Conservation (phyloP, 1,140 invertebrate species). For the Planococcus citri region DNA sequence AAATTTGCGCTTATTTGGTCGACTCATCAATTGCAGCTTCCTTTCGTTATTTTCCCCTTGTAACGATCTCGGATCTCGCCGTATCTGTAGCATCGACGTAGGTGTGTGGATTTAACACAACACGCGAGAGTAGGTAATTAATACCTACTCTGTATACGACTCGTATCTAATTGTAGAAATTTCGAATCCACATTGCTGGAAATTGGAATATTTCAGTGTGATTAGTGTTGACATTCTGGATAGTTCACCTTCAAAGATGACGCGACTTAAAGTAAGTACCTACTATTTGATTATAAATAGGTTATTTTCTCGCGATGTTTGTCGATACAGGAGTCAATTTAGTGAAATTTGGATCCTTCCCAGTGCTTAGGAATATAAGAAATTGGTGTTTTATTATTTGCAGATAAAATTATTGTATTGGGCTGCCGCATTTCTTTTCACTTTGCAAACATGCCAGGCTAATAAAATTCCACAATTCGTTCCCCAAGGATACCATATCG, state of each 20-base stretch:
- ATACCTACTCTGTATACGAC: neutral
- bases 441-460: neutral
- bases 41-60: conserved; percentile 2
- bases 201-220: neutral
- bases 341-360: too few relatives aligned
- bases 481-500: neutral
- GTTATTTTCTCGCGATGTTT: too few relatives aligned
- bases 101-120: neutral
- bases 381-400: too few relatives aligned
- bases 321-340: too few relatives aligned
- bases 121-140: too few relatives aligned
- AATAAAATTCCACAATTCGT: conserved; percentile 10
- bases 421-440: neutral
- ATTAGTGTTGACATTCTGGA: neutral
- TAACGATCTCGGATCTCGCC: neutral
- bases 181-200: neutral
- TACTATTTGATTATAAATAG: neutral
- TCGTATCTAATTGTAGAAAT: neutral
- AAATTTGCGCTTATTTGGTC: neutral
- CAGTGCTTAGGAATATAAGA: too few relatives aligned
- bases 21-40: neutral
- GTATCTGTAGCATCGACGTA: neutral
- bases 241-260: neutral
- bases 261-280: neutral
- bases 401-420: neutral